phyloP scores from a whole-genome alignment of 2,113 vertebrate species.

The Rhea americana region DNA sequence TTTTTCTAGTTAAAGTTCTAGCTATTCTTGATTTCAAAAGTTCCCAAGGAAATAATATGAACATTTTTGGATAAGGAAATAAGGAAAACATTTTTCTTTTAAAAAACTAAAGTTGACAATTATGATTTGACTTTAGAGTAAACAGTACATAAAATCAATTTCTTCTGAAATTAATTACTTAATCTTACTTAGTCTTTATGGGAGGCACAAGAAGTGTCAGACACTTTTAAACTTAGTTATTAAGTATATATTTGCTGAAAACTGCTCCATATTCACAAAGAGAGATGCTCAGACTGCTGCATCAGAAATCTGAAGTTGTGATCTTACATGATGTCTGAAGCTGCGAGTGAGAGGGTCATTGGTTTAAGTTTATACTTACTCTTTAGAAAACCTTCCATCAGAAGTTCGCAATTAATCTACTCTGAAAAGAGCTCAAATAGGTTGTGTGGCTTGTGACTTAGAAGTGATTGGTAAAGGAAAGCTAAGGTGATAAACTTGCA shows the following conservation, averaged over 20 bases:
- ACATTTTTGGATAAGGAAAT: not conserved
- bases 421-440: not conserved
- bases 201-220: not conserved
- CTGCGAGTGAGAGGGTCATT: not conserved
- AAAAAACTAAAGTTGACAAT: not conserved
- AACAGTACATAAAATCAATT: not conserved
- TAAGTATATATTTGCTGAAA: not conserved
- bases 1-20: not conserved
- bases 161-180: not conserved
- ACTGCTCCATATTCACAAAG: not conserved
- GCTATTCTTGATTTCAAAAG: not conserved
- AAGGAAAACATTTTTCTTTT: not conserved
- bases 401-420: not conserved
- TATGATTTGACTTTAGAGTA: not conserved
- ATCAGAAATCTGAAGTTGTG: not conserved
- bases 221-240: not conserved
- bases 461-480: not conserved
- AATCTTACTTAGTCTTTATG: not conserved
- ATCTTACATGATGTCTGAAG: not conserved
- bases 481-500: not conserved
- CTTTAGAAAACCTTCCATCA: not conserved
- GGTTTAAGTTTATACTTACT: not conserved
- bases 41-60: not conserved
- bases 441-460: no score
- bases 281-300: not conserved